Base-by-base conservation (phyloP, 2,888 invertebrate genomes). In the Nemotelus pantherinus region DNA sequence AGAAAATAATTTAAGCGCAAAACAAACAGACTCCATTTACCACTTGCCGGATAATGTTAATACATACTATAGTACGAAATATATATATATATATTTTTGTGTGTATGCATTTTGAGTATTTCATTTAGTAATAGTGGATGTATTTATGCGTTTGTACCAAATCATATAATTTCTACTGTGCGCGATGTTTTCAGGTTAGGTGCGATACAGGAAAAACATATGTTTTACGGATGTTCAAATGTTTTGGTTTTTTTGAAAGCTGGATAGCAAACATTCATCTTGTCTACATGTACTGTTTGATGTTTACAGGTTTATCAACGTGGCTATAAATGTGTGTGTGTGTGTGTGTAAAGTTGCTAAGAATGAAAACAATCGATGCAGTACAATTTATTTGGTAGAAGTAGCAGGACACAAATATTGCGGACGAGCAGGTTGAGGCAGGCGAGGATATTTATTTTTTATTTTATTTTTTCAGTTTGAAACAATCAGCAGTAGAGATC, bases 11-110 rank as follows among this genome's bases (percentile, higher is more conserved):
- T 60, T 76, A 77, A 77, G 77, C 77, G 65, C 65, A 77, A 77
- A 77, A 77, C 58, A 77, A 77, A 77, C 44, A 70, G 67, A 48
- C 55, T 68, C 77, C 77, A 77, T 77, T 68, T 68, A 77, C 77
- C 77, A 68, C 41, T 64, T 74, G 50, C 50, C 48, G 39, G 25
- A 67, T 48, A 39, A 50, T 68, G 53, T 41, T 41, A 63, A 63
- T 25, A 25, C 25, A 25, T 25, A 25, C 41, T 63, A 63, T 63
- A 57, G 10, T 57, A 57, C 57, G 57, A 57, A 57, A 57, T n/a
- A 57, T 25, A 25, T 25, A 25, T 25, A 25, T 25, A 25, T 25
- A 25, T 25, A 25, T 25, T 25, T 25, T 25, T 25, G 25, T 25
- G 25, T 25, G 25, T 25, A 25, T 25, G 25, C 25, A 25, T 25